phyloP scores from a whole-genome alignment of 2,888 invertebrate species.

The Agonum fuliginosum region DNA sequence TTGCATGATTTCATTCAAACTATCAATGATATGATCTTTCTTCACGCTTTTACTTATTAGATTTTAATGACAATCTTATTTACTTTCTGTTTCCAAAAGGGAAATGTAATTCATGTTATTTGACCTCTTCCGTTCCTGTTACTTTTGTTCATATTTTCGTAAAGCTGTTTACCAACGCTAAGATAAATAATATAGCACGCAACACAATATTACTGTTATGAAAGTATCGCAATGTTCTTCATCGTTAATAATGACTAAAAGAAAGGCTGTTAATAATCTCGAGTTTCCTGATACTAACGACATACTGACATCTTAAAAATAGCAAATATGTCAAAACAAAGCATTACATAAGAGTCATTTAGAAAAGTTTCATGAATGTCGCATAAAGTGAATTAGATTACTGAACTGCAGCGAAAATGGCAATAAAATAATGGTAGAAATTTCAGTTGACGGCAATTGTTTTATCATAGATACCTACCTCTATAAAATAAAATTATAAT shows the following conservation, averaged over 20 bases:
- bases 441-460: neutral
- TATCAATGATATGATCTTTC: neutral
- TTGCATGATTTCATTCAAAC: neutral
- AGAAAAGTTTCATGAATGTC: neutral
- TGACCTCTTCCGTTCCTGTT: constrained; percentile 38
- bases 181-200: constrained; percentile 5
- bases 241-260: constrained; percentile 15
- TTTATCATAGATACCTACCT: neutral
- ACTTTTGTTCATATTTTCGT: constrained; percentile 31
- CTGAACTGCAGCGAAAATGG: neutral
- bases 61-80: constrained; percentile 30
- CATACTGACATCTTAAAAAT: constrained; percentile 5
- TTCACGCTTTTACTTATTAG: constrained; percentile 44
- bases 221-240: constrained; percentile 28
- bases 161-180: neutral
- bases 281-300: constrained; percentile 18
- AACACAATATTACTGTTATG: constrained; percentile 24
- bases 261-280: constrained; percentile 22
- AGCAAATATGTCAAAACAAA: constrained; percentile 26
- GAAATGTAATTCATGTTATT: constrained; percentile 38
- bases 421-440: neutral
- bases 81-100: constrained; percentile 34
- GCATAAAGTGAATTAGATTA: constrained; percentile 3
- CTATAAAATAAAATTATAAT: neutral
- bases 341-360: constrained; percentile 6